Conservation (phyloP, 64 coral and sea anemone genomes). For the Cladopsammia gracilis region DNA sequence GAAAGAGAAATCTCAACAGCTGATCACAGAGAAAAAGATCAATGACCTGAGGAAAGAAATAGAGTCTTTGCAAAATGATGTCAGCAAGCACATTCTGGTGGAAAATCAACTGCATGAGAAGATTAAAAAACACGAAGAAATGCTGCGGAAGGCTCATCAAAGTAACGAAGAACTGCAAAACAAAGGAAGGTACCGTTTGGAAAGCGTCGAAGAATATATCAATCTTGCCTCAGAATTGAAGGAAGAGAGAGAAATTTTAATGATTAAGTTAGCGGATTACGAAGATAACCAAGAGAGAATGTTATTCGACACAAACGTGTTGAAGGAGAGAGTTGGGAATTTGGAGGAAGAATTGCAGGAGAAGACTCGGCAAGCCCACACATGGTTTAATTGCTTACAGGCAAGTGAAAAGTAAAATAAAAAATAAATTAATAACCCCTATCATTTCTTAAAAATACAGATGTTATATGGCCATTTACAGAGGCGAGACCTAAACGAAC, state of each 20-base stretch:
- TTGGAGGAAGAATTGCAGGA: constrained; percentile 91
- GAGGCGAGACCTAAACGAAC: no score
- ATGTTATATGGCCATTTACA: no score
- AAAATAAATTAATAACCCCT: no score
- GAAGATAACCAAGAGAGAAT: constrained; percentile 84
- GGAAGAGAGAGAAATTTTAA: constrained; percentile 76
- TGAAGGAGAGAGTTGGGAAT: constrained; percentile 73
- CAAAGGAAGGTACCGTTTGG: constrained; percentile 70
- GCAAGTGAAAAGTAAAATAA: constrained; percentile 24
- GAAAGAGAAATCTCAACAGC: constrained; percentile 62
- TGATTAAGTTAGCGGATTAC: constrained; percentile 75
- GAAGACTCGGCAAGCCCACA: constrained; percentile 84
- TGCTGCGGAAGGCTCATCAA: constrained; percentile 77
- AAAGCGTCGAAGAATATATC: constrained; percentile 82
- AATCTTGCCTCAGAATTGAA: constrained; percentile 63
- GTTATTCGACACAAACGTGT: constrained; percentile 76
- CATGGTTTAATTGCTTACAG: constrained; percentile 90
- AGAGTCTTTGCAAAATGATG: constrained; percentile 87
- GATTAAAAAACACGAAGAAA: constrained; percentile 89
- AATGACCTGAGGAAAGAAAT: constrained; percentile 92
- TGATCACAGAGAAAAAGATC: constrained; percentile 78
- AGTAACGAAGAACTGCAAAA: constrained; percentile 85
- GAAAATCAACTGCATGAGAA: constrained; percentile 91
- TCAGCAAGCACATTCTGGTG: constrained; percentile 78
- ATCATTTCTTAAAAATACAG: no score